Evolutionary conservation across 2,113 vertebrate species (phyloP).

Genomic region (Hippoglossus stenolepis): DNA sequence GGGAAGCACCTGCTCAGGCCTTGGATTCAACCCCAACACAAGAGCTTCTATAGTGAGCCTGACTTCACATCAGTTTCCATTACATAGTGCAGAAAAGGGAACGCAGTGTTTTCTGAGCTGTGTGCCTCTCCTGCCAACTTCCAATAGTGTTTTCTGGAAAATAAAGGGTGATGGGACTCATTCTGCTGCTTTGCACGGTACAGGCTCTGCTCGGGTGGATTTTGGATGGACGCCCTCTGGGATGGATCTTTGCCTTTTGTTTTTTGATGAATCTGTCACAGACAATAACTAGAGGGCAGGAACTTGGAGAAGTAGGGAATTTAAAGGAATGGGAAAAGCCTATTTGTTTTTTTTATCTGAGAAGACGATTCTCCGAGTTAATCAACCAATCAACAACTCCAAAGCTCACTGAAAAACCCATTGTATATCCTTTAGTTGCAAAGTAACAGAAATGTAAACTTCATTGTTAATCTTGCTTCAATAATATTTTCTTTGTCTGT

Average conservation of each 20-base stretch:
- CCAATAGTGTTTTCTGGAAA: slow-evolving; percentile 51
- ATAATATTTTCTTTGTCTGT: no score
- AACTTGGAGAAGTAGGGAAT: slow-evolving; percentile 18
- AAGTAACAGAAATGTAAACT: no score
- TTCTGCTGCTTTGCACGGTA: slow-evolving; percentile 35
- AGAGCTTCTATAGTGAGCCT: slow-evolving; percentile 31
- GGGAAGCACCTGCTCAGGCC: slow-evolving; percentile 48
- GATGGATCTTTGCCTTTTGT: slow-evolving; percentile 57
- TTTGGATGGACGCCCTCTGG: slow-evolving; percentile 61
- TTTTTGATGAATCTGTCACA: slow-evolving; percentile 63
- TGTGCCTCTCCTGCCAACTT: slow-evolving; percentile 48
- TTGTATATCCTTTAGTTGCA: no score
- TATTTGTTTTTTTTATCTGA: not conserved
- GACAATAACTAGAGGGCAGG: slow-evolving; percentile 42
- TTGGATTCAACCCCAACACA: slow-evolving; percentile 49
- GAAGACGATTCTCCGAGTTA: not conserved
- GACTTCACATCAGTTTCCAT: slow-evolving; percentile 42
- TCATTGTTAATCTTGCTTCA: no score
- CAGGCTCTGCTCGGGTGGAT: slow-evolving; percentile 50
- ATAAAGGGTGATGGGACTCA: slow-evolving; percentile 26
- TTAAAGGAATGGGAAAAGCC: not conserved
- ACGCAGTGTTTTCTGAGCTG: slow-evolving; percentile 52
- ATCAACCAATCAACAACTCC: not conserved
- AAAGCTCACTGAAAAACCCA: no score
- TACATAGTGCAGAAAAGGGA: slow-evolving; percentile 27